phyloP scores from a whole-genome alignment of 1,140 invertebrate genomes.

The Caenorhabditis tropicalis region DNA sequence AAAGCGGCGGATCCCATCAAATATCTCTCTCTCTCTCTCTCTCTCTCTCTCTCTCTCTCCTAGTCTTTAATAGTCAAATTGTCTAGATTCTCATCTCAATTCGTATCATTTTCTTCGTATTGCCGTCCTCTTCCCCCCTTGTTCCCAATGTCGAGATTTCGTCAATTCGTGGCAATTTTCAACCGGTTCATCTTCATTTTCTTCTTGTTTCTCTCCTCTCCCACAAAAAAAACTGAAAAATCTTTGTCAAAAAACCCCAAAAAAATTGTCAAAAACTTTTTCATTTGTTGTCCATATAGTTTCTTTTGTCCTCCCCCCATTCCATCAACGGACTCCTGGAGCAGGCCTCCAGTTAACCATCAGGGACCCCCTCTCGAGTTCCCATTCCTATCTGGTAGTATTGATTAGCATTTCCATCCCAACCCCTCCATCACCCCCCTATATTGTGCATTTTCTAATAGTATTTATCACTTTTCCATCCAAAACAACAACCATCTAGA shows the following conservation, averaged over 20 bases:
- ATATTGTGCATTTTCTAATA: constrained; percentile 8
- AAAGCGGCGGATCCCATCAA: neutral
- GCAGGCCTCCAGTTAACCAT: too few relatives aligned
- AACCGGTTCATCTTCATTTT: neutral
- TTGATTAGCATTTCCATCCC: constrained; percentile 20
- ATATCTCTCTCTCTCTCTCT: neutral
- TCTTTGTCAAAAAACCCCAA: neutral
- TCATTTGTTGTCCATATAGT: constrained; percentile 2
- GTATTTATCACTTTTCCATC: constrained; percentile 34
- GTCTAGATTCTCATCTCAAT: neutral
- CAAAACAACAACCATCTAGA: neutral
- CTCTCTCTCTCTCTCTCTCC: neutral
- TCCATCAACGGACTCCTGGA: neutral
- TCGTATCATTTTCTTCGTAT: neutral
- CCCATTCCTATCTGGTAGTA: constrained; percentile 29
- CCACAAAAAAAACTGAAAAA: neutral
- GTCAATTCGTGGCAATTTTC: constrained; percentile 1
- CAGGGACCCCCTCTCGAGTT: too few relatives aligned
- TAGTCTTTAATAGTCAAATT: neutral
- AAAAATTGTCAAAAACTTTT: constrained; percentile 14
- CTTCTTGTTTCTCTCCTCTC: neutral
- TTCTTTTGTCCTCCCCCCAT: neutral
- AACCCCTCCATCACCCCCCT: neutral
- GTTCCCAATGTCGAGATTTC: constrained; percentile 38
- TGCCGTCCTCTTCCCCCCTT: neutral